Percentiles rank a stretch among this genome's conserved stretches.
These are phyloP conservation scores for Hemicordylus capensis DNA, from an alignment of 2,113 vertebrate species.

Conservation along the genomic window DNA sequence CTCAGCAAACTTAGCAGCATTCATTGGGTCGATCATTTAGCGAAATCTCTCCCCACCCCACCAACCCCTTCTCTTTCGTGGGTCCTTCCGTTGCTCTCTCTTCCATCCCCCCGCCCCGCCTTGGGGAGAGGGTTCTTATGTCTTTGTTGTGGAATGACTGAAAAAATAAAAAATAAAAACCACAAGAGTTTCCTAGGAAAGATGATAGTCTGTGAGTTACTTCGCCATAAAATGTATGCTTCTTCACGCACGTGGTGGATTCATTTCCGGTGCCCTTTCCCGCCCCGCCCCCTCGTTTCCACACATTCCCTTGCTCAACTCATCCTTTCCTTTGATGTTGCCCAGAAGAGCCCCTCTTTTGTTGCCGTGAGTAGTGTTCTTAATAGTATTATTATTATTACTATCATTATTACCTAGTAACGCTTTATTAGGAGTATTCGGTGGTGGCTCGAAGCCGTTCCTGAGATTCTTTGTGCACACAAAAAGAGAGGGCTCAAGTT, in stretches of 20 bases:
- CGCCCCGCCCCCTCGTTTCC: conserved; percentile 14
- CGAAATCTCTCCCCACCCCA: not conserved
- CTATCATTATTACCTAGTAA: conserved; percentile 39
- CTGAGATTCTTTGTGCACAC: conserved; percentile 83
- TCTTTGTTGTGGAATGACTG: conserved; percentile 76
- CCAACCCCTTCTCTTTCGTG: not conserved
- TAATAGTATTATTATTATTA: conserved; percentile 22
- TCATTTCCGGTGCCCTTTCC: conserved; percentile 68
- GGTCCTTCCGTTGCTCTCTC: not conserved
- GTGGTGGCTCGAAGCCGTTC: conserved; percentile 83
- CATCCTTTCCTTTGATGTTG: conserved; percentile 60
- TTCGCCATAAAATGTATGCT: conserved; percentile 70
- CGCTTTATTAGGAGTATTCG: conserved; percentile 69
- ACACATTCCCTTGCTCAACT: conserved; percentile 15
- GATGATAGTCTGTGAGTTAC: conserved; percentile 71
- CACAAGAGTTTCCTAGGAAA: conserved; percentile 76
- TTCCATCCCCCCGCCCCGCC: conserved; percentile 28
- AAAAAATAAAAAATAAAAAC: conserved; percentile 48
- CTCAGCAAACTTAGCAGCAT: conserved; percentile 69
- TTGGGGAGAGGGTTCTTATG: conserved; percentile 47
- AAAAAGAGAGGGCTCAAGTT: conserved; percentile 68
- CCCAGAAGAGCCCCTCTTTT: conserved; percentile 68
- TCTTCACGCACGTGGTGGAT: conserved; percentile 66
- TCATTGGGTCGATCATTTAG: conserved; percentile 38
- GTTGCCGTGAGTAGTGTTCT: conserved; percentile 42